These are phyloP conservation scores for Tetrapedia diversipes DNA, from an alignment of 2,888 invertebrate species.

Conservation along the genomic window DNA sequence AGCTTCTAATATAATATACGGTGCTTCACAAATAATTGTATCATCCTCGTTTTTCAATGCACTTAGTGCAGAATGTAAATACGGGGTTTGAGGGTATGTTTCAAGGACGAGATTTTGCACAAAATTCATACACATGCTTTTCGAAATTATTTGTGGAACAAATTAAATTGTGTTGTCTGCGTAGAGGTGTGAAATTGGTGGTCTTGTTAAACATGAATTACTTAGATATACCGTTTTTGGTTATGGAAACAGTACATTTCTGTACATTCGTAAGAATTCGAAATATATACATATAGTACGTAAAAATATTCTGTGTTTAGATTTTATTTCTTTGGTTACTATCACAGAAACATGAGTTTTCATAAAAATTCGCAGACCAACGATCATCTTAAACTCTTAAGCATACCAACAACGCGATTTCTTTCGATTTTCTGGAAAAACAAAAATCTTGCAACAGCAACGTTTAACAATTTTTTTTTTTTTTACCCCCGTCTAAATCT, in stretches of 20 bases:
- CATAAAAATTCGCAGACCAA: no score
- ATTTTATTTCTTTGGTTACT: no score
- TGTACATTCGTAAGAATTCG: no score
- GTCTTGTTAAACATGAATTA: no score
- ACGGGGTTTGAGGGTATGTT: not conserved
- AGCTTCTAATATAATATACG: slow-evolving; percentile 1
- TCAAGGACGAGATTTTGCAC: not conserved
- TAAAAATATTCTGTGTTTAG: no score
- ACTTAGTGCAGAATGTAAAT: no score
- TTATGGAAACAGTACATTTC: no score
- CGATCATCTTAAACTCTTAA: no score
- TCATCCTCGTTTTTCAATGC: not conserved
- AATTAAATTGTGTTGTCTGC: not conserved
- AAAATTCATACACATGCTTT: not conserved
- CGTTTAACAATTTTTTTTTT: slow-evolving; percentile 8
- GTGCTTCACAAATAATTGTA: slow-evolving; percentile 11
- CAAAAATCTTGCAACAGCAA: slow-evolving; percentile 17
- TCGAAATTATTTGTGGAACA: not conserved
- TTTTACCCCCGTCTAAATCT: not conserved
- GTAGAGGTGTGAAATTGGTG: not conserved
- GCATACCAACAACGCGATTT: not conserved
- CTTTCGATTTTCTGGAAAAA: slow-evolving; percentile 33
- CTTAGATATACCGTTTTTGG: no score
- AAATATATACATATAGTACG: no score
- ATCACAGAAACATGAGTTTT: no score